phyloP scores from a whole-genome alignment of 2,888 invertebrate genomes.

The Dinocampus coccinellae region DNA sequence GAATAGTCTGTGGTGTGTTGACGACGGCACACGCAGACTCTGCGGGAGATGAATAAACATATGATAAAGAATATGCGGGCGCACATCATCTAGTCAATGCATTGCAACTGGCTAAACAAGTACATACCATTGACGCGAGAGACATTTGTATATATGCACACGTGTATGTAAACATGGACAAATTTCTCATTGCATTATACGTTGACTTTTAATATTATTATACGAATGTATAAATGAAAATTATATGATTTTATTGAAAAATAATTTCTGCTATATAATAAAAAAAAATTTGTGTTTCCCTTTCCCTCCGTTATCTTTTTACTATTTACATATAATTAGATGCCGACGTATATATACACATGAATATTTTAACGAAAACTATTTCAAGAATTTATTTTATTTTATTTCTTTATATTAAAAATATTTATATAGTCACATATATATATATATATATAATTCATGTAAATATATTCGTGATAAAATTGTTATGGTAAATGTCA shows the following conservation, averaged over 20 bases:
- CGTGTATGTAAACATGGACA: constrained; percentile 15
- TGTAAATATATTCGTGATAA: not conserved
- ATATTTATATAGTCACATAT: not conserved
- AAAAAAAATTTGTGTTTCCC: constrained; percentile 39
- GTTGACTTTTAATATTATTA: constrained; percentile 53
- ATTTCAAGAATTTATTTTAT: not conserved
- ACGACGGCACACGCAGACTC: constrained; percentile 27
- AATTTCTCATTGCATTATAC: constrained; percentile 32
- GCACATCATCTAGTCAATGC: constrained; percentile 56
- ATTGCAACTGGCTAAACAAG: constrained; percentile 58
- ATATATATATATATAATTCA: not conserved
- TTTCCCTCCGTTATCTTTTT: constrained; percentile 48
- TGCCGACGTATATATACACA: not conserved
- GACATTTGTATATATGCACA: constrained; percentile 35
- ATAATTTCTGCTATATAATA: too few species aligned
- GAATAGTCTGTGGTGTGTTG: not conserved
- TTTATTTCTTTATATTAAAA: not conserved
- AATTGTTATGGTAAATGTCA: constrained; percentile 27
- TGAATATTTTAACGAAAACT: constrained; percentile 16
- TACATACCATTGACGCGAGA: constrained; percentile 46
- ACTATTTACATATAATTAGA: not conserved
- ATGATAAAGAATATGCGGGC: constrained; percentile 43
- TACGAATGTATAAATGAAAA: too few species aligned
- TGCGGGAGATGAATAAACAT: constrained; percentile 22
- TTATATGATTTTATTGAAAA: too few species aligned